These are phyloP conservation scores for Burhinus oedicnemus DNA, from an alignment of 2,113 vertebrate genomes.

Conservation along the genomic window DNA sequence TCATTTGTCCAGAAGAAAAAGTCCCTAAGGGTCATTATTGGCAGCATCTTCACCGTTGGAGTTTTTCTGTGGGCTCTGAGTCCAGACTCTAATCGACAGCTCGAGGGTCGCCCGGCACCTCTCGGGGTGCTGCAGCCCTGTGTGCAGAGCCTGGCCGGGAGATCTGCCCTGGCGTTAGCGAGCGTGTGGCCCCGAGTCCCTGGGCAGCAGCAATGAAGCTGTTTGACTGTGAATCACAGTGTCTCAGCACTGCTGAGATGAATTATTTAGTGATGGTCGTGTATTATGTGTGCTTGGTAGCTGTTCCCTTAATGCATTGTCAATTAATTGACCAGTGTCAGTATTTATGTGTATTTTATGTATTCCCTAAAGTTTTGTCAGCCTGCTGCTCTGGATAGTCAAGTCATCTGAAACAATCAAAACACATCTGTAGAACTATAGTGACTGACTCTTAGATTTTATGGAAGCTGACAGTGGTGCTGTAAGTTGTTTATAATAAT, in stretches of 20 bases:
- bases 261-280: background rate
- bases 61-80: background rate
- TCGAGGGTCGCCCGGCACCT: background rate
- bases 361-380: background rate
- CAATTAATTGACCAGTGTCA: background rate
- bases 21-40: background rate
- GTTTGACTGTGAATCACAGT: background rate
- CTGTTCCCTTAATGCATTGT: background rate
- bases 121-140: no score
- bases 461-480: background rate
- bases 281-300: background rate
- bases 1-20: background rate
- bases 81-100: background rate
- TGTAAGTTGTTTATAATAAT: background rate
- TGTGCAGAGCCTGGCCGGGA: background rate
- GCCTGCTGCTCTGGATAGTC: background rate
- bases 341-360: background rate
- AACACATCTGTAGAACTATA: background rate
- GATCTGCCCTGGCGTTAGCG: rapidly evolving
- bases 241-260: no score
- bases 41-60: background rate
- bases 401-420: background rate
- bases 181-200: no score
- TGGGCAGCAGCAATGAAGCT: background rate
- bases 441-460: background rate